These are phyloP conservation scores for Rallus limicola DNA, from an alignment of 2,113 vertebrate genomes.

Conservation along the genomic window DNA sequence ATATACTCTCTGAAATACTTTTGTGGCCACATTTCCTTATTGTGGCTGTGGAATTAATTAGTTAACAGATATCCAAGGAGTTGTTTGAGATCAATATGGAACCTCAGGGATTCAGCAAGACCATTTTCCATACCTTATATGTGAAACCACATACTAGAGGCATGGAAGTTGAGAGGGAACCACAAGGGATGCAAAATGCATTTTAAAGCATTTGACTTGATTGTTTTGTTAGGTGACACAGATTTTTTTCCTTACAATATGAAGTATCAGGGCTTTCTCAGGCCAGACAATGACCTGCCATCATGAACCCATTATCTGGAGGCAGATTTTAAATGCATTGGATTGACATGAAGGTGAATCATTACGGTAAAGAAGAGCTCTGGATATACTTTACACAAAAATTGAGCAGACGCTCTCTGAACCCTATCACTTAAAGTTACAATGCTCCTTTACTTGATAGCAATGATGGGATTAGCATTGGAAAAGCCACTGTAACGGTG, in stretches of 20 bases:
- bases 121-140: neutral
- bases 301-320: neutral
- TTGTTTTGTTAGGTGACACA: neutral
- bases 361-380: neutral
- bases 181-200: neutral
- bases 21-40: neutral
- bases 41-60: neutral
- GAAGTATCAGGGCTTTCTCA: neutral
- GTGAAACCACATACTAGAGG: neutral
- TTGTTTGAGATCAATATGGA: neutral
- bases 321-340: slow-evolving; percentile 38
- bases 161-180: neutral
- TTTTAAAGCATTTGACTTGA: neutral
- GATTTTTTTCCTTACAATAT: neutral
- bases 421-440: neutral
- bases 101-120: neutral
- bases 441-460: neutral
- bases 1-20: neutral
- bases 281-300: neutral
- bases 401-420: neutral
- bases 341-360: slow-evolving; percentile 25
- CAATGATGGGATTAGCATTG: neutral
- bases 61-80: neutral
- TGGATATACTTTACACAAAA: neutral
- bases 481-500: neutral